A percentile compares a stretch with the other conserved stretches of the same genome.
These are phyloP conservation scores for Prinia subflava DNA, from an alignment of 2,113 vertebrate species.

Conservation along the genomic window DNA sequence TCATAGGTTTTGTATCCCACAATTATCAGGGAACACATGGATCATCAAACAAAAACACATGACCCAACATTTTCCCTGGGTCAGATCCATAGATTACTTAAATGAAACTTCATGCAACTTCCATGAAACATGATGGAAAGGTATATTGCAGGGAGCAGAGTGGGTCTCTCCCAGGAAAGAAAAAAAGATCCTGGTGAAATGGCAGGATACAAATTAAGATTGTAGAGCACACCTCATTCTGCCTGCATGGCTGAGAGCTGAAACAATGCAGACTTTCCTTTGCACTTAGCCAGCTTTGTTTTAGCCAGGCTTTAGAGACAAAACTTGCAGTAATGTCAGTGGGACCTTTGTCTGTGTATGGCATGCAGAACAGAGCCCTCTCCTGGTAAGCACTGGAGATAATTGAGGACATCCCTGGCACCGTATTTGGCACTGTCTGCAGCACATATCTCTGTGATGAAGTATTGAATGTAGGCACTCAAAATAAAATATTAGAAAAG, in stretches of 20 bases:
- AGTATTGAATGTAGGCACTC: neutral
- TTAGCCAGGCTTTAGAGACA: neutral
- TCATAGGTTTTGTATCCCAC: neutral
- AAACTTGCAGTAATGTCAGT: neutral
- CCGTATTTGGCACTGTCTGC: neutral
- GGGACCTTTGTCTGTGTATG: neutral
- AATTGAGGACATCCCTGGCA: slow-evolving; percentile 44
- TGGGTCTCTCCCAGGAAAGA: neutral
- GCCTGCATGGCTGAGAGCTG: neutral
- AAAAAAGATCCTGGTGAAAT: neutral
- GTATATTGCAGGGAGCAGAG: neutral
- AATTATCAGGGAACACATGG: neutral
- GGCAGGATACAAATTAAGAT: neutral
- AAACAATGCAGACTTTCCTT: neutral
- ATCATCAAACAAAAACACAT: neutral
- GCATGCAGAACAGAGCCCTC: slow-evolving; percentile 24
- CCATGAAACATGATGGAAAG: neutral
- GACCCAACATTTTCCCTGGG: neutral
- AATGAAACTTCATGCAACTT: neutral
- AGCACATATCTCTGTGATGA: slow-evolving; percentile 45
- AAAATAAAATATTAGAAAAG: slow-evolving; percentile 57
- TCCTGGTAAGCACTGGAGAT: slow-evolving; percentile 8
- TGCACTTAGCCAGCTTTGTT: neutral
- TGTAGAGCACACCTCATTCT: neutral
- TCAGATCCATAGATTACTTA: neutral